Base-by-base conservation (phyloP, 2,113 vertebrate genomes). In the Propithecus coquereli region DNA sequence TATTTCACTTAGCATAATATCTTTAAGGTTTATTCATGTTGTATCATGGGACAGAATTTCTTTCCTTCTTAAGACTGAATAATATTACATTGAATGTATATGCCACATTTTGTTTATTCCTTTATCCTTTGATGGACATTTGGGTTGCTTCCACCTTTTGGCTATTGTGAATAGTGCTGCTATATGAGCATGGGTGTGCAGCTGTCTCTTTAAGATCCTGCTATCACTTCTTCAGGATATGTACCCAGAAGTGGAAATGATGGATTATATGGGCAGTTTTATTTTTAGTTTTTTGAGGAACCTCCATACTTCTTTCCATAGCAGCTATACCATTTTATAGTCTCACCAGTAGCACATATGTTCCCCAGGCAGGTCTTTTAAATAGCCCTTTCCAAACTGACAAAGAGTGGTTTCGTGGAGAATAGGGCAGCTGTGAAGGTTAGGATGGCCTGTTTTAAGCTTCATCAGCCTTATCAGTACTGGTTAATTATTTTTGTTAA, bases 1-100 rank as follows among this genome's bases (percentile, higher is more conserved):
- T 61, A 94, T 50, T 96, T 93, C 30, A 77, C 20, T 71, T 92
- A 86, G 57, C 8, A 16, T 40, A 85, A 17, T 91, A 34, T 95
- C 32, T 13, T 87, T 23, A 37, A 45, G 16, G 6, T 70, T 94
- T 18, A 73, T 34, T n/a, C 23, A 52, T 34, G 23, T 87, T 85
- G 20, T 59, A 68, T n/a, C n/a, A 47, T 68, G 43, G 86, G 14
- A 54, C 27, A 92, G 47, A 6, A 52, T 79, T 79, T 90, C 32
- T 22, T 65, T 65, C 10, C 54, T 87, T 92, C 54, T 65, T 34
- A 92, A 94, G 40, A 27, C n/a, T 70, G 20, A 85, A 30, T 82
- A 80, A 32, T 73, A 40, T 61, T 54, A 23, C 18, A 32, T 63
- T 92, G 27, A 40, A 50, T 40, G 30, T 68, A 9, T 14, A 14